Base-by-base conservation (phyloP, 2,888 invertebrate species). In the Tineola bisselliella region DNA sequence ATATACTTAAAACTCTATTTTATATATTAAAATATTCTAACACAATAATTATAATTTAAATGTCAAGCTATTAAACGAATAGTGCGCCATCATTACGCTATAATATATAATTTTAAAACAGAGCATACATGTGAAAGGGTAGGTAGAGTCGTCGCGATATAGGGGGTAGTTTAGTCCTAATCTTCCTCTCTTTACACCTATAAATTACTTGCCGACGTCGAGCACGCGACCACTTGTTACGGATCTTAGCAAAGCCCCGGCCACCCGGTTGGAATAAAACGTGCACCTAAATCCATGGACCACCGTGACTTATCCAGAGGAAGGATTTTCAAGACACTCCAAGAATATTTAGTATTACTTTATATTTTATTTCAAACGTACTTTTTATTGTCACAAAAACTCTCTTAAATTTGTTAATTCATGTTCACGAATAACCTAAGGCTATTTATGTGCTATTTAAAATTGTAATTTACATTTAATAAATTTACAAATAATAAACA, bases 161-260 rank as follows among this genome's bases (percentile, higher is more conserved):
- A 48, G 48, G 48, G 6, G 48, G 38, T 30, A 61, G 48, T 33
- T 30, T 25, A n/a, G 61, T 18, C 10, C 61, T 43, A 38, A 61
- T 56, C 61, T 31, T 31, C 18, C 60, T 48, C 60, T 58, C 19
- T 38, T 38, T n/a, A 25, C 56, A 44, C 38, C 62, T 60, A 61
- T 58, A 60, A 61, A 62, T 62, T 63, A 62, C 61, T 61, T 52
- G 64, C 44, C 54, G 43, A 10, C 54, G 25, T 54, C 19, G 12
- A 44, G 31, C 66, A 65, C 65, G 65, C 65, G 63, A 66, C 66
- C 65, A 66, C 66, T 65, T 66, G 66, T 66, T 65, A 65, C 63
- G 52, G 62, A 48, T 48, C 10, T 15, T 13, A 56, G 12, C n/a
- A 56, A 56, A 56, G 56, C 56, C 30, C 18, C 6, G 10, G 19